These are phyloP conservation scores for Echinarachnius parma DNA, from an alignment of 53 echinoderm and acorn worm species.

Conservation along the genomic window DNA sequence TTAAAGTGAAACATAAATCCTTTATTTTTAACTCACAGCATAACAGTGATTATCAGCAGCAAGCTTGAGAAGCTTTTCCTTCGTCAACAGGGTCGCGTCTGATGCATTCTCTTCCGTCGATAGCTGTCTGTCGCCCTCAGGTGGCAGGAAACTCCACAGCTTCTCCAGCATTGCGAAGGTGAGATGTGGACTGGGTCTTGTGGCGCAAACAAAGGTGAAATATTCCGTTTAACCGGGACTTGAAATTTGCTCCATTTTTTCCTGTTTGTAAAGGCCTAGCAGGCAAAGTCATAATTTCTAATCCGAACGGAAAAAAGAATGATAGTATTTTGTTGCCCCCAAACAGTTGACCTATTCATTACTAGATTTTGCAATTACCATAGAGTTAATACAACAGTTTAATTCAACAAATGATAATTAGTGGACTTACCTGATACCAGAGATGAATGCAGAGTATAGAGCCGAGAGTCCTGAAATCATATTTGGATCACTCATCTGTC, in stretches of 20 bases:
- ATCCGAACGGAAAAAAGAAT: too few relatives aligned
- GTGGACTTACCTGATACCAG: slow-evolving; percentile 31
- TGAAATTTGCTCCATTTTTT: too few relatives aligned
- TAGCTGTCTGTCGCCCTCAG: slow-evolving; percentile 6
- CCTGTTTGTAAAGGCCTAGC: too few relatives aligned
- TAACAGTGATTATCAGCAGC: slow-evolving; percentile 37
- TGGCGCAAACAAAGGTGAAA: too few relatives aligned
- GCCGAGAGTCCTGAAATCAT: slow-evolving; percentile 8
- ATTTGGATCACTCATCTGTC: not conserved
- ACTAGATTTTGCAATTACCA: too few relatives aligned
- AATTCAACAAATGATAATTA: too few relatives aligned
- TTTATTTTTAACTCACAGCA: slow-evolving; percentile 57
- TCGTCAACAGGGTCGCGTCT: not conserved
- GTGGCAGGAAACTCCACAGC: slow-evolving; percentile 38
- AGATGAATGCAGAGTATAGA: slow-evolving; percentile 20
- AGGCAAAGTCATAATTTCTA: too few relatives aligned
- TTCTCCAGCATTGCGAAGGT: slow-evolving; percentile 60
- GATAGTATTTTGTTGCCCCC: too few relatives aligned
- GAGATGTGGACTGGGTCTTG: slow-evolving; percentile 49
- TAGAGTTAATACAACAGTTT: too few relatives aligned
- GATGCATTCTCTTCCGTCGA: not conserved
- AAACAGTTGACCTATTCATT: too few relatives aligned
- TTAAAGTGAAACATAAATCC: too few relatives aligned
- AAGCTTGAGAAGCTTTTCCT: slow-evolving; percentile 12
- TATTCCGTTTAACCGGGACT: too few relatives aligned